Conservation (phyloP, 2,888 invertebrate species). For the Scrobipalpa costella region DNA sequence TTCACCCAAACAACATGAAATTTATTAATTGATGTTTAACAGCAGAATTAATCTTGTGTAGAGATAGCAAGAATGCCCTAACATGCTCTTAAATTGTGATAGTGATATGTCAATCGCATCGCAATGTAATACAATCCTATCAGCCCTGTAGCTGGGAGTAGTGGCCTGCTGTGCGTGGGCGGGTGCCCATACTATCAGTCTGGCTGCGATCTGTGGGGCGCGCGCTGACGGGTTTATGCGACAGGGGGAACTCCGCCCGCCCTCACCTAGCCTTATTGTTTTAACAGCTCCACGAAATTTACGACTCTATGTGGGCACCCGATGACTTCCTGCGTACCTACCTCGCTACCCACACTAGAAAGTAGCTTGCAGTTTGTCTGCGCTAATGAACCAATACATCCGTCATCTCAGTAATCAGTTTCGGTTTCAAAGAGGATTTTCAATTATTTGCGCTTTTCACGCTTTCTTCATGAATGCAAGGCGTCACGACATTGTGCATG, state of each 20-base stretch:
- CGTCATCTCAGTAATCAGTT: slow-evolving; percentile 1
- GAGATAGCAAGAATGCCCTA: not conserved
- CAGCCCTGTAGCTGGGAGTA: slow-evolving; percentile 31
- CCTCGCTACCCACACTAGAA: slow-evolving; percentile 33
- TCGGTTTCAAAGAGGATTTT: not conserved
- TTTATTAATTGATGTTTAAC: too few relatives aligned
- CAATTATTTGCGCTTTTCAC: not conserved
- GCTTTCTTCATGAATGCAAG: slow-evolving; percentile 12
- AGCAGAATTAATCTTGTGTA: not conserved
- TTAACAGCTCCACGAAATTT: slow-evolving; percentile 69
- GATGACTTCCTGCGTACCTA: slow-evolving; percentile 46
- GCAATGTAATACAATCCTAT: not conserved
- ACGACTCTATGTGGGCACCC: slow-evolving; percentile 52
- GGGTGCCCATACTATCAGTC: slow-evolving; percentile 50
- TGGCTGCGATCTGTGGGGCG: slow-evolving; percentile 69
- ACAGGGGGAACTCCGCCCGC: slow-evolving; percentile 62
- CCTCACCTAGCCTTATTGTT: slow-evolving; percentile 72
- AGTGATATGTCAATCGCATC: not conserved
- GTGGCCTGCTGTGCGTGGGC: slow-evolving; percentile 51
- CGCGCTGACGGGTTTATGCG: slow-evolving; percentile 74
- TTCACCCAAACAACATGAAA: too few relatives aligned
- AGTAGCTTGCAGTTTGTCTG: slow-evolving; percentile 16
- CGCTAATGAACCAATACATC: slow-evolving; percentile 17
- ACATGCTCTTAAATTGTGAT: not conserved
- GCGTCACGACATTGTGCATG: slow-evolving; percentile 7